Evolutionary conservation across 2,888 invertebrate genomes (phyloP), one percentile per base, ranked within the genome.

Genomic region (Malthinus flaveolus): DNA sequence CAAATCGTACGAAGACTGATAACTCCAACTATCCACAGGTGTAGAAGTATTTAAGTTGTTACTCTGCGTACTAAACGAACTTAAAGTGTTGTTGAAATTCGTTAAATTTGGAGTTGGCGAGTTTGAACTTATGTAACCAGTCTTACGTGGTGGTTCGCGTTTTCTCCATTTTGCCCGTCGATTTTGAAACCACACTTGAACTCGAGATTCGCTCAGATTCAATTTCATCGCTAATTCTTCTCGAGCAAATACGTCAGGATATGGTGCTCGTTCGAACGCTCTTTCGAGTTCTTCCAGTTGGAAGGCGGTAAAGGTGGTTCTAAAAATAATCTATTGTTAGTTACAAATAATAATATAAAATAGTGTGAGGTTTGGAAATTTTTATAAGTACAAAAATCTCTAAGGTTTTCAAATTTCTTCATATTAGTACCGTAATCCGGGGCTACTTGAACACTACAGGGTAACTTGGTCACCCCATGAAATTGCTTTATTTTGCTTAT

Each of bases 261-360:
- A 97, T 0, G 97, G 97, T 0, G 96, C 97, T 33, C 95, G 84
- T 75, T 97, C 95, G 74, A 97, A 97, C 0, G 96, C 96, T 44
- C 94, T 83, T 75, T 97, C 97, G 71, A 97, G 78, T 73, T 96
- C 95, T 75, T 96, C 95, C 61, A 97, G 80, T 76, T 97, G 97
- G 74, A 93, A 95, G 0, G 95, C 94, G 4, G 96, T 96, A 74
- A 97, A 97, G 5, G 97, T 97, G 1, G 97, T 97, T 79, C 97
- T 96, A 82, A 78, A 80, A 70, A 42, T 13, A 13, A 37, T 9
- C 5, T 9, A 13, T 35, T 35, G 3, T 35, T 6, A 35, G 5
- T 35, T 9, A 3, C 5, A 5, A 23, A 10, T 35, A 35, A 3
- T 23, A 5, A 23, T 23, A n/a, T 23, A 23, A 23, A 23, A 23